Percentiles rank a stretch among this genome's conserved stretches.
Conservation (phyloP, 1,140 invertebrate species). For the Cepaea nemoralis region DNA sequence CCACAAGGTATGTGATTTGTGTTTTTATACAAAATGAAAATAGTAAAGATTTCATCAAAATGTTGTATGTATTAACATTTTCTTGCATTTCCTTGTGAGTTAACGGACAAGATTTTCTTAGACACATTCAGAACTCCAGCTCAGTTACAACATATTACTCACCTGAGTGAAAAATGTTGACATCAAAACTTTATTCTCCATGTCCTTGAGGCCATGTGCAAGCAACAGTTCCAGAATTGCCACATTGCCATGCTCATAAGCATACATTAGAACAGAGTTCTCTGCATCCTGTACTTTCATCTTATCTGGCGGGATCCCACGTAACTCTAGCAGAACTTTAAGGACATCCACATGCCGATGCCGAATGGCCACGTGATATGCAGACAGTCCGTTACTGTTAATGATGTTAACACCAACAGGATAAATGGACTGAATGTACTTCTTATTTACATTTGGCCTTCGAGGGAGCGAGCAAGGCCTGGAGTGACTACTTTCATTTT, state of each 20-base stretch:
- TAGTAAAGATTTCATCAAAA: too few relatives aligned
- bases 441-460: neutral
- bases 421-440: constrained; percentile 10
- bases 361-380: constrained; percentile 75
- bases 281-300: constrained; percentile 57
- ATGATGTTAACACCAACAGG: constrained; percentile 50
- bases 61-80: too few relatives aligned
- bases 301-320: constrained; percentile 74
- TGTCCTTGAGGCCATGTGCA: constrained; percentile 87
- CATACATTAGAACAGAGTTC: constrained; percentile 78
- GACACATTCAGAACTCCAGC: too few relatives aligned
- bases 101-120: too few relatives aligned
- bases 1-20: too few relatives aligned
- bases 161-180: constrained; percentile 77
- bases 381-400: constrained; percentile 46
- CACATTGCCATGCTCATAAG: constrained; percentile 79
- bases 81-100: too few relatives aligned
- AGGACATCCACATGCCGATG: constrained; percentile 83
- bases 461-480: neutral
- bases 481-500: neutral
- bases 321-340: constrained; percentile 80
- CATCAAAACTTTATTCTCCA: constrained; percentile 84
- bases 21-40: too few relatives aligned
- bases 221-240: constrained; percentile 81
- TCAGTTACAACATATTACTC: too few relatives aligned